Evolutionary conservation across 1,140 invertebrate species (phyloP).

Genomic region (Drosophila gunungcola): DNA sequence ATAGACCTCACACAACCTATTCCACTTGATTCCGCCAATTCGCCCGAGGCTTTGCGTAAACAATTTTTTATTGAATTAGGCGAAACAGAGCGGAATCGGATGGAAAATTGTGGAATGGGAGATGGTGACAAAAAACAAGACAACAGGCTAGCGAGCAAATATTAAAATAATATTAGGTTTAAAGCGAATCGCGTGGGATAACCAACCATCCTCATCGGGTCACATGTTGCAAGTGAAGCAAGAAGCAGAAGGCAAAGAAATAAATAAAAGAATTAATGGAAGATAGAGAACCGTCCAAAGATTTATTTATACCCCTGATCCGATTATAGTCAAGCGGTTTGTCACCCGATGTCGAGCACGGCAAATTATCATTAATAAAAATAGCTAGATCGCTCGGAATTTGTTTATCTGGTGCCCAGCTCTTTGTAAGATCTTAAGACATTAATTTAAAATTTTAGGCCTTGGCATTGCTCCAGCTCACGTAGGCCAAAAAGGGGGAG

Average conservation of each 20-base stretch:
- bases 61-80: conserved; percentile 75
- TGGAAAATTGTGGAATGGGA: conserved; percentile 16
- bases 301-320: conserved; percentile 61
- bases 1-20: conserved; percentile 48
- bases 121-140: conserved; percentile 34
- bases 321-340: conserved; percentile 67
- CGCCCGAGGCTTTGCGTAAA: conserved; percentile 55
- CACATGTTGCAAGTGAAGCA: conserved; percentile 69
- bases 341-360: conserved; percentile 71
- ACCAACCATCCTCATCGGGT: conserved; percentile 18
- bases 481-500: conserved; percentile 42
- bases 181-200: conserved; percentile 54
- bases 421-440: conserved; percentile 48
- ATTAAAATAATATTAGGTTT: conserved; percentile 64
- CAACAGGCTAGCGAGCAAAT: conserved; percentile 13
- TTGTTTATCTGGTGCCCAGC: conserved; percentile 44
- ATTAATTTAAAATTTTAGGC: conserved; percentile 53
- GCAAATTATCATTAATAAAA: conserved; percentile 81
- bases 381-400: conserved; percentile 73
- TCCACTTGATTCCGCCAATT: conserved; percentile 46
- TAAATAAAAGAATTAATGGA: conserved; percentile 43
- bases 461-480: conserved; percentile 81
- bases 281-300: conserved; percentile 33
- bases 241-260: conserved; percentile 21
- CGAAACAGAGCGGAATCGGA: conserved; percentile 29